Conservation (phyloP, 2,888 invertebrate genomes). For the Aphrophora alni region DNA sequence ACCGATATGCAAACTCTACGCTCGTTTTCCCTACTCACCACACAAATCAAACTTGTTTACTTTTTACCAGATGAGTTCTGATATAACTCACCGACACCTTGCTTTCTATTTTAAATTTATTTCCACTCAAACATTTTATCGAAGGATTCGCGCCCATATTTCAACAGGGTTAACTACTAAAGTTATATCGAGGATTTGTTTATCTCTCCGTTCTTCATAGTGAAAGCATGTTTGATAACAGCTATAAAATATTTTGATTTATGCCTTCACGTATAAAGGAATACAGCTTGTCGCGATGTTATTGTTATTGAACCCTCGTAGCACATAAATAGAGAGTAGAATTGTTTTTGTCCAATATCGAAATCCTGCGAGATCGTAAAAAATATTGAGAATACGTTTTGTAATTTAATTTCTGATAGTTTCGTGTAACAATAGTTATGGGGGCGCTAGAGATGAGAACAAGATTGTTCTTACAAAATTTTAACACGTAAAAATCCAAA, state of each 20-base stretch:
- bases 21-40: no score
- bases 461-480: no score
- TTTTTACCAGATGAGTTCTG: not conserved
- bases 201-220: not conserved
- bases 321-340: not conserved
- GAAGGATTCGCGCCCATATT: not conserved
- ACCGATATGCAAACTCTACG: no score
- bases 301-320: not conserved
- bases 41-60: not conserved
- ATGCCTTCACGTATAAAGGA: not conserved
- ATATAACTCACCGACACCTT: not conserved
- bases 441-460: no score
- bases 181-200: not conserved
- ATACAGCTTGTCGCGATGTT: not conserved
- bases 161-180: not conserved
- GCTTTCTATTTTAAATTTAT: not conserved
- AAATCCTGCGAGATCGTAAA: no score
- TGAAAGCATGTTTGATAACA: not conserved
- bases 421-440: no score
- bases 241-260: slow-evolving; percentile 6
- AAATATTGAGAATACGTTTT: no score
- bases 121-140: slow-evolving; percentile 2
- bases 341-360: not conserved
- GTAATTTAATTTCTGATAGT: no score
- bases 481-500: no score